Evolutionary conservation across 2,888 invertebrate genomes (phyloP).

Genomic region (Mythimna impura): DNA sequence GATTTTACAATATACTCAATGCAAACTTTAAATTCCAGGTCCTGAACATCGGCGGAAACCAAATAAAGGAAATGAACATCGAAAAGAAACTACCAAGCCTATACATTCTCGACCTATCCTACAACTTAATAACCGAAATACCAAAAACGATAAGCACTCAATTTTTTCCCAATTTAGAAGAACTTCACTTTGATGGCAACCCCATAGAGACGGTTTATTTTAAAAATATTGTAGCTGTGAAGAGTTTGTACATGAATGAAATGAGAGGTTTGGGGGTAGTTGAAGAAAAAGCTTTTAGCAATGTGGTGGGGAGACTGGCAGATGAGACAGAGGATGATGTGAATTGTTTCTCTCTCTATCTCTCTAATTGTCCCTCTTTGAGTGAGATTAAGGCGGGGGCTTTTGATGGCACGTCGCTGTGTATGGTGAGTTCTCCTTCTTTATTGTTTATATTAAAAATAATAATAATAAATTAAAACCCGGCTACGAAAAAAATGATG

Average conservation of each 20-base stretch:
- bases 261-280: slow-evolving; percentile 77
- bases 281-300: slow-evolving; percentile 86
- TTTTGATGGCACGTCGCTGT: slow-evolving; percentile 87
- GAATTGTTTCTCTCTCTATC: slow-evolving; percentile 86
- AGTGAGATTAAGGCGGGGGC: slow-evolving; percentile 82
- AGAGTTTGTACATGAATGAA: slow-evolving; percentile 84
- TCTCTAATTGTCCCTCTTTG: slow-evolving; percentile 85
- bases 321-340: slow-evolving; percentile 72
- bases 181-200: slow-evolving; percentile 89
- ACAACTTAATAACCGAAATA: slow-evolving; percentile 85
- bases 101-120: slow-evolving; percentile 87
- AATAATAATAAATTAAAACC: no score
- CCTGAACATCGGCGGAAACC: slow-evolving; percentile 85
- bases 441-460: no score
- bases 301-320: slow-evolving; percentile 79
- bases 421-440: slow-evolving; percentile 83
- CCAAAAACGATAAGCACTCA: slow-evolving; percentile 83
- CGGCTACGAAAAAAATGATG: no score
- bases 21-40: slow-evolving; percentile 75
- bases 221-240: slow-evolving; percentile 83
- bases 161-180: slow-evolving; percentile 86
- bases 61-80: slow-evolving; percentile 85
- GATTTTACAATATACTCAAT: neutral
- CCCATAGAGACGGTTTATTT: slow-evolving; percentile 87
- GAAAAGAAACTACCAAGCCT: slow-evolving; percentile 83